Evolutionary conservation across 2,888 invertebrate species (phyloP), one percentile per base, ranked within the genome.

Genomic region (Pediacus dermestoides): DNA sequence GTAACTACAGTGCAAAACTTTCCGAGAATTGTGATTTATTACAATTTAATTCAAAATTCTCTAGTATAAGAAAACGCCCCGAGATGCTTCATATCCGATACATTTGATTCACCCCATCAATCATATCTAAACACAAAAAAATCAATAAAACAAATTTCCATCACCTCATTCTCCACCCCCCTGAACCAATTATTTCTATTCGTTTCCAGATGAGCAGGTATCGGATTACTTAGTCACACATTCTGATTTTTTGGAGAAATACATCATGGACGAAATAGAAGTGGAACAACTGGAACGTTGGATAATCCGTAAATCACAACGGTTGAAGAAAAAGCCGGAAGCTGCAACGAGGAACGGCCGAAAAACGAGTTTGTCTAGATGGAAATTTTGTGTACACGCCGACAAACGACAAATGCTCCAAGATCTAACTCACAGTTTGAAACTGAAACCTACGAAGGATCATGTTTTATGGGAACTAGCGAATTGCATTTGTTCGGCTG

Each of bases 401-500:
- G 80, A 80, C 61, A 81, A 81, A 61, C 70, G 79, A 34, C 75
- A 77, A 57, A 76, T 81, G 74, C 67, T 81, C 15, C 66, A 74
- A 67, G 77, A 81, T 50, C 64, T 85, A 30, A 76, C 83, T 1
- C 73, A 74, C 32, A 77, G 76, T 14, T 67, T 84, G 3, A 75
- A 81, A 41, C 70, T 75, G 14, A 74, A 76, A 34, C 76, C 78
- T 0, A 78, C 76, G 30, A 81, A 81, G 55, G 73, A 77, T 35
- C 73, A 78, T 22, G 79, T 85, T 2, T 58, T 86, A 11, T 77
- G 76, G 71, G 84, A 85, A 63, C 63, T 87, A 21, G 77, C 81
- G 0, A 73, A 71, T 31, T 80, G 81, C 58, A 79, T 85, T 32
- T 75, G 76, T 13, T 72, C 76, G 8, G 80, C 83, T 0, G 76